Evolutionary conservation across 2,888 invertebrate species (phyloP).

Genomic region (Heliconius cydno): DNA sequence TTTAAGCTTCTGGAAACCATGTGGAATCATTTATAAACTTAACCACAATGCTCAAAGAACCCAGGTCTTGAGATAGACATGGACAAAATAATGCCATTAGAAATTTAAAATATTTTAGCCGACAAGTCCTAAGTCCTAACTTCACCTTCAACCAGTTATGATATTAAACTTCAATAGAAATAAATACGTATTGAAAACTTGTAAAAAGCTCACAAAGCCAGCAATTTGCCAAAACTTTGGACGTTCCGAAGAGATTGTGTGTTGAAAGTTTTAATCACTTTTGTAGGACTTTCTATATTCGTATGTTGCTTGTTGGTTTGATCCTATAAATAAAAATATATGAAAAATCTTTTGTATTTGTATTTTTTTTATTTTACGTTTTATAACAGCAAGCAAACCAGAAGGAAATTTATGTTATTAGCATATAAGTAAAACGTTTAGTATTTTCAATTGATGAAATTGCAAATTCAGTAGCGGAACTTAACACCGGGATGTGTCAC

Average conservation of each 20-base stretch:
- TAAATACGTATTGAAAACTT: constrained; percentile 20
- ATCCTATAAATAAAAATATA: background rate
- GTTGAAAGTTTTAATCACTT: constrained; percentile 28
- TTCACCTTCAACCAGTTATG: constrained; percentile 5
- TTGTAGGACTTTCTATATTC: constrained; percentile 2
- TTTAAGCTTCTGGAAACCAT: too few species aligned
- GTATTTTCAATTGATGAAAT: too few species aligned
- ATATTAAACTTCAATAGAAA: constrained; percentile 3
- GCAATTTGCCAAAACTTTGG: constrained; percentile 14
- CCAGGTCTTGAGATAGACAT: too few species aligned
- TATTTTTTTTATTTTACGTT: background rate
- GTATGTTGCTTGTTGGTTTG: background rate
- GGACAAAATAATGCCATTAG: too few species aligned
- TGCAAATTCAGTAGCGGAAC: background rate
- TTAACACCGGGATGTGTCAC: background rate
- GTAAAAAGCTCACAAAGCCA: constrained; percentile 19
- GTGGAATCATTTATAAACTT: too few species aligned
- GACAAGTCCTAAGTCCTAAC: background rate
- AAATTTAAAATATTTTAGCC: too few species aligned
- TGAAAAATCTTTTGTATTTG: background rate
- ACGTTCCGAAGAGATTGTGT: constrained; percentile 17
- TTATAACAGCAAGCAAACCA: background rate
- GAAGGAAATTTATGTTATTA: too few species aligned
- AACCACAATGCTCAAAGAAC: too few species aligned
- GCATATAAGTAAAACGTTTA: too few species aligned